Conservation (phyloP, 2,888 invertebrate species). For the Euplexia lucipara region DNA sequence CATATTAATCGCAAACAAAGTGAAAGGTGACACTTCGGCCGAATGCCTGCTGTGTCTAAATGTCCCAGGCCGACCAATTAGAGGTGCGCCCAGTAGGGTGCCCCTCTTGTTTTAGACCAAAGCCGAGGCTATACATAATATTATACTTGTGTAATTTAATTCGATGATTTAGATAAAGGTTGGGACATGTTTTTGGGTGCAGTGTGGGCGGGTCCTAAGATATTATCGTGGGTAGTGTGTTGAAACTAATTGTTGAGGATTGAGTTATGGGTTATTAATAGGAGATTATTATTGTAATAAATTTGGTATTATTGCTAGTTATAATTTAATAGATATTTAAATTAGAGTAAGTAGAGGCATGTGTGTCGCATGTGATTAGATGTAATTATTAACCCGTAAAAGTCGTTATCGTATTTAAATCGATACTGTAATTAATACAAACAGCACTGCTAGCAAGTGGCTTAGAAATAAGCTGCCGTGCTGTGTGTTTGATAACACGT, state of each 20-base stretch:
- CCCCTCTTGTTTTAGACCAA: constrained; percentile 61
- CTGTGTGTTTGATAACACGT: no score
- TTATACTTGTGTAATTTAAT: constrained; percentile 40
- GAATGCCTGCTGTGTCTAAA: constrained; percentile 70
- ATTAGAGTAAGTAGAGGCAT: constrained; percentile 37
- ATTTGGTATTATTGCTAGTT: constrained; percentile 9
- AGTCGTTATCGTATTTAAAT: neutral
- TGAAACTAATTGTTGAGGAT: constrained; percentile 54
- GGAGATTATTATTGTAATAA: constrained; percentile 51
- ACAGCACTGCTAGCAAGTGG: no score
- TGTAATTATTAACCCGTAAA: constrained; percentile 8
- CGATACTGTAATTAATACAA: no score
- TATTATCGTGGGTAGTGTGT: constrained; percentile 43
- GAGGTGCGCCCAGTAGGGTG: constrained; percentile 59
- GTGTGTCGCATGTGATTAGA: neutral
- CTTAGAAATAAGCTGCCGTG: no score
- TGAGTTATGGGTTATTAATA: constrained; percentile 59
- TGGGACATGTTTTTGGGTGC: constrained; percentile 53
- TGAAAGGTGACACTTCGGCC: constrained; percentile 77
- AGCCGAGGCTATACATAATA: constrained; percentile 19
- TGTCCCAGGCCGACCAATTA: constrained; percentile 62
- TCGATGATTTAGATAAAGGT: constrained; percentile 58
- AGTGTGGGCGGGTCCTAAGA: constrained; percentile 54
- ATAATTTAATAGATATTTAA: constrained; percentile 32
- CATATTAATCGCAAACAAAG: constrained; percentile 78